Percentiles rank a stretch among this genome's conserved stretches.
Conservation (phyloP, 2,797 vertebrate species). For the Spinus olivaceus region DNA sequence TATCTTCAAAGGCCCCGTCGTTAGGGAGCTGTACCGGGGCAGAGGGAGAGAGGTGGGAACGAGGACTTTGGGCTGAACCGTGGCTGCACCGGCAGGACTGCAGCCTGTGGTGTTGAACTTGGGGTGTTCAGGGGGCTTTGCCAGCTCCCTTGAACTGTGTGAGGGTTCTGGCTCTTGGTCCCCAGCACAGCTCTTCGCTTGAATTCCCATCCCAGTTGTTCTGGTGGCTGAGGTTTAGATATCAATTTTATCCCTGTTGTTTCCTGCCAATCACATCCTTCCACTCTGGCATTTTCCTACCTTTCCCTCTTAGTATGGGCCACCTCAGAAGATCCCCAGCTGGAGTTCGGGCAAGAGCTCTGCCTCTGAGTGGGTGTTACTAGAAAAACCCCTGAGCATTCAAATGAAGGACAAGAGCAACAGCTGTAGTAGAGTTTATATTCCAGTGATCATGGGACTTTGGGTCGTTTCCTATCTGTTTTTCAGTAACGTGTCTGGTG, state of each 20-base stretch:
- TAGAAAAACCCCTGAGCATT: not conserved
- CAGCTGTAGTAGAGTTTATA: not conserved
- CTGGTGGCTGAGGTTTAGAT: not conserved
- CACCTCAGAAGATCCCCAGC: not conserved
- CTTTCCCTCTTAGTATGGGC: not conserved
- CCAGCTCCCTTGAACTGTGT: not conserved
- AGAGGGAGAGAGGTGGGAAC: not conserved
- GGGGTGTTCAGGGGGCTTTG: not conserved
- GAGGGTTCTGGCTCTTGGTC: not conserved
- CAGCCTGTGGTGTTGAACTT: accelerated
- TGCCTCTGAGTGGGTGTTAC: not conserved
- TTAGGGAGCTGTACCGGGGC: not conserved
- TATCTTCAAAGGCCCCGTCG: not conserved
- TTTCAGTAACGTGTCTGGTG: slow-evolving; percentile 44
- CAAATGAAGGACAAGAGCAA: not conserved
- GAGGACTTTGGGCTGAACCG: not conserved
- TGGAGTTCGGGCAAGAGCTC: not conserved
- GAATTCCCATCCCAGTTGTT: not conserved
- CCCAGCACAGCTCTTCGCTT: not conserved
- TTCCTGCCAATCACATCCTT: not conserved
- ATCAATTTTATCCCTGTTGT: accelerated
- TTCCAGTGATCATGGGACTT: not conserved
- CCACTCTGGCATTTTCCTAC: not conserved
- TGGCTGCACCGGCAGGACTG: not conserved
- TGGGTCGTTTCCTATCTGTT: slow-evolving; percentile 40